Base-by-base conservation (phyloP, 2,888 invertebrate genomes). In the Andrena hattorfiana region DNA sequence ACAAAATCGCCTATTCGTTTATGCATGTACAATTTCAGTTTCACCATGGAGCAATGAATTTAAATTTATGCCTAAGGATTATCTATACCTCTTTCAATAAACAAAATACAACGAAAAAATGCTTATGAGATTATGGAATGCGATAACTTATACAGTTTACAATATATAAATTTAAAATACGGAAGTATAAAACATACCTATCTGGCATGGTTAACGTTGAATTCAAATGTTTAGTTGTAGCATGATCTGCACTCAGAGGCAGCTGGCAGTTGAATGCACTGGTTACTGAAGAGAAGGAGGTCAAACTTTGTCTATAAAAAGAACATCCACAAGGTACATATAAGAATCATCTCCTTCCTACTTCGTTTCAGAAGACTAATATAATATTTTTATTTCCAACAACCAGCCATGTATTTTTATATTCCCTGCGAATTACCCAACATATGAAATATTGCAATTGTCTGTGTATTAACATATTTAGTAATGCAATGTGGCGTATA, bases 221-320 rank as follows among this genome's bases (percentile, higher is more conserved):
- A 49, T 72, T 82, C 62, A 77, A 85, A 76, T 71, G 51, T 59
- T 63, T 84, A 64, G 67, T 69, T 83, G 66, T 75, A 78, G 74
- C 87, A 90, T 91, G 87, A 81, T 89, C 83, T 84, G 83, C 79
- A 89, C 85, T 85, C 85, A 83, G 81, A 77, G 87, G 85, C 86
- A 87, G 85, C 87, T 87, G 88, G 84, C 83, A 86, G 86, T 86
- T 81, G 86, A 89, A 90, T 90, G 87, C 85, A 85, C 80, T 86
- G 85, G 87, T 84, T 79, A 84, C 82, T 84, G 76, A 80, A 75
- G 74, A 85, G 78, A 94, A 93, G 86, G 91, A 93, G 93, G 93
- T 93, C 92, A 90, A 88, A 90, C 90, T 83, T 86, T 80, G 85
- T 92, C 93, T 94, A 94, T 92, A 92, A 93, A 93, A 93, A 93